Base-by-base conservation (phyloP, 2,797 vertebrate genomes). In the Leuciscus waleckii region DNA sequence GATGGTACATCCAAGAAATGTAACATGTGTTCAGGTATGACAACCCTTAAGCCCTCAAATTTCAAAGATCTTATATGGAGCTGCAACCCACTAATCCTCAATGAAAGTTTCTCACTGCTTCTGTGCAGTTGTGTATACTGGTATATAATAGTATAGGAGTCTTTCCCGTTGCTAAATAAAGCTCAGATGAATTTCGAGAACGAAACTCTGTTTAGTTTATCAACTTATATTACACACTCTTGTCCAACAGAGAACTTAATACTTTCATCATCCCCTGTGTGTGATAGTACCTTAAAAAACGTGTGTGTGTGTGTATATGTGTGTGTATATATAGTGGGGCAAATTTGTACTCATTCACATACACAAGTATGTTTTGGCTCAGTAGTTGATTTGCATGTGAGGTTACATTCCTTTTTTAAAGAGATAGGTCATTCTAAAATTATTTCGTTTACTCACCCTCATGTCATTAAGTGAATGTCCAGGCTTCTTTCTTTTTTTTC, bases 141-240 rank as follows among this genome's bases (percentile, higher is more conserved):
- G 16, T 46, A 68, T 68, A 9, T 41, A 90, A 78, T 76, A 80
- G 61, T 46, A 67, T 71, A 46, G 73, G 46, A 75, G 85, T 83
- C 35, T 79, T 7, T 65, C 74, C 75, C 88, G 87, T 85, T 17
- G 90, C 92, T 94, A 92, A 93, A 91, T 90, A 89, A 93, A 93
- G 85, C 88, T 78, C 85, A 73, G 90, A 86, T 84, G 89, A 92
- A 84, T 81, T 89, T 91, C 79, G 84, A 87, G 85, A 88, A 71
- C 81, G 63, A 29, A 29, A 81, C 84, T 88, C 78, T 73, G 82
- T 92, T 90, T 91, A 91, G 94, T 91, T 90, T 90, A 51, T 93
- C 91, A 93, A 91, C 91, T 94, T 90, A 94, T 90, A 91, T 90
- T 91, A 92, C 85, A 41, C 37, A 61, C 56, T 87, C 68, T 16